Base-by-base conservation (phyloP, 1,140 invertebrate species). In the Nasonia vitripennis region DNA sequence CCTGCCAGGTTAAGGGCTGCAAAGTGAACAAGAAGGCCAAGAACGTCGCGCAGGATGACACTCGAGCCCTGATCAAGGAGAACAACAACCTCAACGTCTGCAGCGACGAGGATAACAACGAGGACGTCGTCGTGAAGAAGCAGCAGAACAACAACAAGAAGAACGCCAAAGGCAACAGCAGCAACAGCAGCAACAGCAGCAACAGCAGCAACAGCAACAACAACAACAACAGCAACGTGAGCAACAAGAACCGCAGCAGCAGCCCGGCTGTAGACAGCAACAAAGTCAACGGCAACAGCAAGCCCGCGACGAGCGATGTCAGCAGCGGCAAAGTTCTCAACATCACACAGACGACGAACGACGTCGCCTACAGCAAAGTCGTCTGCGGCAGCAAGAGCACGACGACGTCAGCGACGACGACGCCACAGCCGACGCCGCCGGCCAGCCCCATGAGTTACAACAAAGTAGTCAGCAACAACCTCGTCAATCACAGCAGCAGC, bases 1-100 rank as follows among this genome's bases (percentile, higher is more conserved):
- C 89, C 87, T 93, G 90, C 86, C 91, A 92, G 86, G 89, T 91
- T 70, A 91, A 87, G 86, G 86, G 86, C 81, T 86, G 78, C 82
- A 83, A 86, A 71, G 81, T 67, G 48, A 82, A 70, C 45, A 86
- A 86, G 45, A 86, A 82, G 73, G 23, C 62, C 67, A 86, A 78
- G 62, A 34, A 68, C 41, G n/a, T 23, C 73, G 34, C 34, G 7
- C 71, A 75, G 9, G 84, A 85, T 62, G 84, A 85, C 4, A 31
- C 3, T 48, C 68, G 83, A 48, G 27, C 67, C 27, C 55, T 27
- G 6, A 27, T 31, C 11, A 78, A 78, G 67, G 78, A 82, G 2
- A 75, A 75, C 45, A 81, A 78, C 48, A 86, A 86, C 79, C 10
- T 81, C 55, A 71, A 37, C 41, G 10, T 4, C 51, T 67, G 78